Evolutionary conservation across 1,140 invertebrate species (phyloP).

Genomic region (Drosophila saltans): DNA sequence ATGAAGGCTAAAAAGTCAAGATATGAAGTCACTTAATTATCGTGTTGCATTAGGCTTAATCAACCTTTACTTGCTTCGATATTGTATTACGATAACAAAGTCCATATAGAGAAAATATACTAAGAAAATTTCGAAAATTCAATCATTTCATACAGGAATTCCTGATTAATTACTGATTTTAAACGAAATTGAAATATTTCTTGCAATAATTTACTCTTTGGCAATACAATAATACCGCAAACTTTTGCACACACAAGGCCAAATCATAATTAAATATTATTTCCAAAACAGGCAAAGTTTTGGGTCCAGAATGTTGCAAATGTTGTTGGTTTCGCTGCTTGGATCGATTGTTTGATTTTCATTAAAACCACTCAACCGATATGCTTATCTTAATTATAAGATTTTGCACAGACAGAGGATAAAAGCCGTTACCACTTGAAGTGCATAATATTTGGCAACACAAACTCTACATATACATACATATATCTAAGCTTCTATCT

Average conservation of each 20-base stretch:
- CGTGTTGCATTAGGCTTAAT: conserved; percentile 20
- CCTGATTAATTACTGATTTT: too few species aligned
- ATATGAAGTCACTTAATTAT: conserved; percentile 50
- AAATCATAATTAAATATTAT: background rate
- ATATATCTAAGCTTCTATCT: conserved; percentile 18
- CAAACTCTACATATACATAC: conserved; percentile 8
- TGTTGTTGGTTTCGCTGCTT: background rate
- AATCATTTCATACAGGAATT: too few species aligned
- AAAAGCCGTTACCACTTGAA: conserved; percentile 42
- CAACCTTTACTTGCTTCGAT: conserved; percentile 1
- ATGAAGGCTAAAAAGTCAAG: background rate
- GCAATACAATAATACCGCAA: too few species aligned
- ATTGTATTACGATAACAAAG: background rate
- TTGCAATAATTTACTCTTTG: too few species aligned
- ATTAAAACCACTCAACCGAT: conserved; percentile 69
- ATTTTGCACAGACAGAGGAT: conserved; percentile 53
- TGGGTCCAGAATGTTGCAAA: too few species aligned
- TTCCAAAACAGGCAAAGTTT: background rate
- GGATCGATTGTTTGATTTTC: conserved; percentile 69
- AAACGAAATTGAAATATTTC: too few species aligned
- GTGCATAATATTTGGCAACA: conserved; percentile 40
- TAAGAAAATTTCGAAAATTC: too few species aligned
- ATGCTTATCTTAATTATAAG: conserved; percentile 78
- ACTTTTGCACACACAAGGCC: too few species aligned
- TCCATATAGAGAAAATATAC: too few species aligned